phyloP scores from a whole-genome alignment of 1,140 invertebrate genomes.

The Achroia grisella region DNA sequence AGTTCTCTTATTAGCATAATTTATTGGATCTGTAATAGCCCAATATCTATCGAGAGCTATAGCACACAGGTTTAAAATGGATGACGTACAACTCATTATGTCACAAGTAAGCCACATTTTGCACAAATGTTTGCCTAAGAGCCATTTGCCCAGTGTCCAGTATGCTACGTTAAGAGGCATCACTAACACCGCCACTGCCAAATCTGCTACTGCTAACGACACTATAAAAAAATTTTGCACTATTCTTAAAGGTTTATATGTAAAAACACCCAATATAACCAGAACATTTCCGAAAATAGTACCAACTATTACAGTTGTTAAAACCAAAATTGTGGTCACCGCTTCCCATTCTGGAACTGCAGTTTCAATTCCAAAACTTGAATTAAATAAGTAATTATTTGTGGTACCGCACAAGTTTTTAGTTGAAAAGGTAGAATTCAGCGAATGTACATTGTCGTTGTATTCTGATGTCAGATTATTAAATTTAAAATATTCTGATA shows the following conservation, averaged over 20 bases:
- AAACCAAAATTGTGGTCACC: constrained; percentile 77
- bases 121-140: constrained; percentile 90
- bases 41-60: constrained; percentile 93
- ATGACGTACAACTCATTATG: constrained; percentile 94
- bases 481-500: no score
- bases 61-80: constrained; percentile 94
- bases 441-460: not conserved
- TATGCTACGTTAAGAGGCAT: constrained; percentile 96
- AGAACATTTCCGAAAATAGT: constrained; percentile 94
- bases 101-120: constrained; percentile 97
- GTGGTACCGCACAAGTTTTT: not conserved
- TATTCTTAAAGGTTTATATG: constrained; percentile 91
- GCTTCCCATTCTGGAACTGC: constrained; percentile 86
- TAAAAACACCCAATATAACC: constrained; percentile 95
- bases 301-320: constrained; percentile 84
- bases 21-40: constrained; percentile 97
- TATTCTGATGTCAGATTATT: no score
- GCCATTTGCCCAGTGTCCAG: constrained; percentile 87
- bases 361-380: constrained; percentile 74
- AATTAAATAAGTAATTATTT: constrained; percentile 33
- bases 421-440: constrained; percentile 1
- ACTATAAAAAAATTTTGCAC: constrained; percentile 98
- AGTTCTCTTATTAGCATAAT: constrained; percentile 94
- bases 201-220: constrained; percentile 93
- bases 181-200: constrained; percentile 94